Percentiles rank a stretch among this genome's conserved stretches.
Evolutionary conservation across 2,888 invertebrate genomes (phyloP).

Genomic region (Drosophila recens): DNA sequence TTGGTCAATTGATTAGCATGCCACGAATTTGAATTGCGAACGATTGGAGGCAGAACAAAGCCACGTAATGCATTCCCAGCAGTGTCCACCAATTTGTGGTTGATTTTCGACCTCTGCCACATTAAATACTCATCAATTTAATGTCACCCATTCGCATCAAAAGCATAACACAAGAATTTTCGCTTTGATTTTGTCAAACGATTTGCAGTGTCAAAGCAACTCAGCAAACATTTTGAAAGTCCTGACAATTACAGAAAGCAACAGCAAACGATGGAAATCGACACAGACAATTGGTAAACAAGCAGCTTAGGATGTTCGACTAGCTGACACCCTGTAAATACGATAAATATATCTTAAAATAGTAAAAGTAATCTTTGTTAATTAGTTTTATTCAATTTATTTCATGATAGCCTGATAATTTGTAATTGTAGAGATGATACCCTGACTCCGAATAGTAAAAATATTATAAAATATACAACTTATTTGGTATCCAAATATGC

Average conservation of each 20-base stretch:
- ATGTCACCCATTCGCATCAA: not conserved
- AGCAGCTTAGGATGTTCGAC: not conserved
- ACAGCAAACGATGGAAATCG: not conserved
- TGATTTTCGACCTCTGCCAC: conserved; percentile 13
- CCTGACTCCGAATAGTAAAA: no score
- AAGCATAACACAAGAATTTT: not conserved
- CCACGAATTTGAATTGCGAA: conserved; percentile 14
- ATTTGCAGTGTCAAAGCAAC: conserved; percentile 28
- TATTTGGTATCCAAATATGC: no score
- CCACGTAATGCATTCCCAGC: not conserved
- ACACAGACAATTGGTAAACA: not conserved
- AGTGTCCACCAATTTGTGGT: conserved; percentile 1
- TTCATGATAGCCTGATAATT: no score
- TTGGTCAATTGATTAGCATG: conserved; percentile 20
- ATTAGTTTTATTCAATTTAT: no score
- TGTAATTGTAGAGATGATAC: no score
- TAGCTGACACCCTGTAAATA: not conserved
- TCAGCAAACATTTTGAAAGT: conserved; percentile 13
- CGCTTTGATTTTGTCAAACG: conserved; percentile 18
- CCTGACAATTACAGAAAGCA: not conserved
- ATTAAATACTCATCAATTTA: conserved; percentile 27
- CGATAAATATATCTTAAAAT: not conserved
- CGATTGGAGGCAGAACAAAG: not conserved
- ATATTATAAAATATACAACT: no score
- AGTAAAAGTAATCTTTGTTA: no score